A percentile compares a stretch with the other conserved stretches of the same genome.
phyloP scores from a whole-genome alignment of 2,888 invertebrate species.

The Drosophila recens region DNA sequence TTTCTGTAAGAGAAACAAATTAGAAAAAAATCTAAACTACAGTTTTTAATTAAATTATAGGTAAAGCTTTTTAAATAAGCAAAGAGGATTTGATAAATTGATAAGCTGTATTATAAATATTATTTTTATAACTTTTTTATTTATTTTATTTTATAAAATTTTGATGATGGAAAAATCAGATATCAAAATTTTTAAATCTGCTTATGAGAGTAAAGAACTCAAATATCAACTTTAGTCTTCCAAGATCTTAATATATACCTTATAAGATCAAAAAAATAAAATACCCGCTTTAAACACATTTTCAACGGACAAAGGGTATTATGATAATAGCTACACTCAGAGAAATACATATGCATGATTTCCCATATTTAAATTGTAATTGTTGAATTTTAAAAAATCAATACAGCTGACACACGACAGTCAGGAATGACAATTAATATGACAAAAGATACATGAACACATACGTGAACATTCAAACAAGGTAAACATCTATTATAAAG shows the following conservation, averaged over 20 bases:
- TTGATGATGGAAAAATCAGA: too few relatives aligned
- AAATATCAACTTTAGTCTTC: too few relatives aligned
- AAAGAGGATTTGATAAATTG: too few relatives aligned
- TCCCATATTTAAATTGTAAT: constrained; percentile 44
- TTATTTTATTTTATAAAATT: too few relatives aligned
- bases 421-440: constrained; percentile 32
- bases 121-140: too few relatives aligned
- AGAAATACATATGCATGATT: constrained; percentile 18
- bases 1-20: constrained; percentile 45
- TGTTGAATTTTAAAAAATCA: constrained; percentile 64
- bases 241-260: too few relatives aligned
- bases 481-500: constrained; percentile 34
- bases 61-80: neutral
- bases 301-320: neutral
- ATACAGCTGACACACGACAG: constrained; percentile 58
- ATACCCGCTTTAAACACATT: neutral
- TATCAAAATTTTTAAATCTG: too few relatives aligned
- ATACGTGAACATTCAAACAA: constrained; percentile 10
- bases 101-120: too few relatives aligned
- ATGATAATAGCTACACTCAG: neutral
- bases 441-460: constrained; percentile 13
- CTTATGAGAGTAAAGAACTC: too few relatives aligned
- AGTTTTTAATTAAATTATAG: neutral
- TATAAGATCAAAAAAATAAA: too few relatives aligned
- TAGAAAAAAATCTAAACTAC: constrained; percentile 7